Percentiles rank a stretch among this genome's conserved stretches.
Conservation (phyloP, 2,113 vertebrate species). For the Rhinolophus ferrumequinum region DNA sequence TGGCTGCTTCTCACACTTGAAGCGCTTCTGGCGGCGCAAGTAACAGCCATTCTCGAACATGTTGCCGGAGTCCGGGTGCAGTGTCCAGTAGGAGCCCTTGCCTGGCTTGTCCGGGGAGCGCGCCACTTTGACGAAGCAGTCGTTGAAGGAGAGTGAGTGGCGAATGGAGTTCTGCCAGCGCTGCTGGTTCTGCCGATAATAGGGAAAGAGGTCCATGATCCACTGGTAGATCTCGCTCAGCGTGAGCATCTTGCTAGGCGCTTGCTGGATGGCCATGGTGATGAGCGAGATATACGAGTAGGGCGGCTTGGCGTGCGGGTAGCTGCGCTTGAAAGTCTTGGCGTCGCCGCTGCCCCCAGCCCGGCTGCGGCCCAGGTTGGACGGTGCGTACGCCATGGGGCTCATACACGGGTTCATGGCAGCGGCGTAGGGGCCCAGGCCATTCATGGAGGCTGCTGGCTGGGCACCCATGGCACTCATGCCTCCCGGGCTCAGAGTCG, state of each 20-base stretch:
- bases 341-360: slow-evolving; percentile 88
- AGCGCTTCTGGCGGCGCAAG: slow-evolving; percentile 97
- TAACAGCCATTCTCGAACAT: slow-evolving; percentile 99
- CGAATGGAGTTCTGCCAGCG: slow-evolving; percentile 99
- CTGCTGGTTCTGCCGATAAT: slow-evolving; percentile 98
- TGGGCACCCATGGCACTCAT: slow-evolving; percentile 93
- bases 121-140: slow-evolving; percentile 99
- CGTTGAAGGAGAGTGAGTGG: slow-evolving; percentile 98
- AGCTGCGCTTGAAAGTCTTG: slow-evolving; percentile 96
- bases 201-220: slow-evolving; percentile 99
- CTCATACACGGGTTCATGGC: slow-evolving; percentile 95
- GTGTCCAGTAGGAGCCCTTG: slow-evolving; percentile 98
- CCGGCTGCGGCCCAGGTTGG: slow-evolving; percentile 90
- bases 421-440: slow-evolving; percentile 91
- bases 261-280: slow-evolving; percentile 99
- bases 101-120: slow-evolving; percentile 98
- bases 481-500: slow-evolving; percentile 91
- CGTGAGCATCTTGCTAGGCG: slow-evolving; percentile 97
- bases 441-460: slow-evolving; percentile 91
- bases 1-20: slow-evolving; percentile 95
- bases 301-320: slow-evolving; percentile 97
- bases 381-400: slow-evolving; percentile 92
- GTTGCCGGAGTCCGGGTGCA: slow-evolving; percentile 98
- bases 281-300: slow-evolving; percentile 99
- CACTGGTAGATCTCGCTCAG: slow-evolving; percentile 99